Evolutionary conservation across 2,888 invertebrate species (phyloP).

Genomic region (Sinelater perroti): DNA sequence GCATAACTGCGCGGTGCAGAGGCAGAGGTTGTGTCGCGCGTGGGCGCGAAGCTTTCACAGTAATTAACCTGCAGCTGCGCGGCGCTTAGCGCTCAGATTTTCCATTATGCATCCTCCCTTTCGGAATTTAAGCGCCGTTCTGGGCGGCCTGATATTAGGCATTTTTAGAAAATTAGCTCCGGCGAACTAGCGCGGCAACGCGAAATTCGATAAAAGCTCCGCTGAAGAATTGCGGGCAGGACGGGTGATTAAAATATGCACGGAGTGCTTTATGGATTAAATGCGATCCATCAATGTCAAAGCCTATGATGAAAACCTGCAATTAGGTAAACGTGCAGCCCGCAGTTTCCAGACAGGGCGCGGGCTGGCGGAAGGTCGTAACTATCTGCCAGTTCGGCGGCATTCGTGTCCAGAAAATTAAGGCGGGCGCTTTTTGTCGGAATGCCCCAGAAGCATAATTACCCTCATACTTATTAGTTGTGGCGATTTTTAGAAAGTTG

Average conservation of each 20-base stretch:
- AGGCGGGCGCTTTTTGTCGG: no score
- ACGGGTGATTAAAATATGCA: not conserved
- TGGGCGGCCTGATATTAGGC: slow-evolving; percentile 6
- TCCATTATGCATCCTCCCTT: slow-evolving; percentile 9
- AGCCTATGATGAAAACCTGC: slow-evolving; percentile 10
- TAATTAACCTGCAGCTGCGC: slow-evolving; percentile 15
- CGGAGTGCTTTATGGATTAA: not conserved
- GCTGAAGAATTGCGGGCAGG: not conserved
- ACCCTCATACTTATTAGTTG: no score
- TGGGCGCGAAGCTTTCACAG: slow-evolving; percentile 16
- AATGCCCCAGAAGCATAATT: no score
- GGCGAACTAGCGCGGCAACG: not conserved
- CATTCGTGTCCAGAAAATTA: no score
- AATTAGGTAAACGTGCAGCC: slow-evolving; percentile 5
- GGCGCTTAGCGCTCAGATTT: slow-evolving; percentile 16
- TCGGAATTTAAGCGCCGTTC: slow-evolving; percentile 4
- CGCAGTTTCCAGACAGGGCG: no score
- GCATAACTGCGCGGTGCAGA: slow-evolving; percentile 10
- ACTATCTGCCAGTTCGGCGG: no score
- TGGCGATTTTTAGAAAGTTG: no score
- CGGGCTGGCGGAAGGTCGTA: no score
- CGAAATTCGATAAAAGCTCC: not conserved
- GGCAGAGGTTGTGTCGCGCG: slow-evolving; percentile 18
- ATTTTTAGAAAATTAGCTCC: slow-evolving; percentile 17
- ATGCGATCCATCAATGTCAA: slow-evolving; percentile 6